Evolutionary conservation across 92 coral and sea anemone species (phyloP).

Genomic region (Chrysogorgia sp.): DNA sequence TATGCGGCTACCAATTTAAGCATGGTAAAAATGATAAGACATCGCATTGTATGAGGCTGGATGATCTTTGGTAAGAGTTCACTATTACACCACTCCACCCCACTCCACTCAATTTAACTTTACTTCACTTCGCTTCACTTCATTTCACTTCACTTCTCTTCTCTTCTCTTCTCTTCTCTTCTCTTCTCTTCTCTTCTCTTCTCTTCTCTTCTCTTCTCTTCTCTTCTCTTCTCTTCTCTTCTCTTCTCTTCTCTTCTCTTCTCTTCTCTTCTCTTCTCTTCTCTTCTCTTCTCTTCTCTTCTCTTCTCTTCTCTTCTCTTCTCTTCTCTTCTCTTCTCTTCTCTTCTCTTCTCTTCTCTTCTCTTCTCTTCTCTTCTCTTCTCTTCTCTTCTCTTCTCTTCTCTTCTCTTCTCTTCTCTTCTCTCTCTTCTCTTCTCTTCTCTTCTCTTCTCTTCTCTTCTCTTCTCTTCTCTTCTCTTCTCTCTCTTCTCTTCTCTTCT

Average conservation of each 20-base stretch:
- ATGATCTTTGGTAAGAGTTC: conserved; percentile 79
- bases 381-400: background rate
- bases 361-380: background rate
- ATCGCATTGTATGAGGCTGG: conserved; percentile 88
- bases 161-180: background rate
- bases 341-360: background rate
- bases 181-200: background rate
- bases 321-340: too few relatives aligned
- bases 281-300: too few relatives aligned
- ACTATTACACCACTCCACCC: background rate
- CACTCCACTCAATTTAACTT: too few relatives aligned
- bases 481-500: background rate
- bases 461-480: background rate
- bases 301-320: too few relatives aligned
- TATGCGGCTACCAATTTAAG: conserved; percentile 15
- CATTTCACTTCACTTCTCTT: background rate
- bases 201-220: background rate
- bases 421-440: background rate
- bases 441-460: too few relatives aligned
- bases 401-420: background rate
- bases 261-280: too few relatives aligned
- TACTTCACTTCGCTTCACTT: background rate
- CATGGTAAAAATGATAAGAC: conserved; percentile 11
- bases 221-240: too few relatives aligned
- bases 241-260: too few relatives aligned